phyloP scores from a whole-genome alignment of 2,113 vertebrate species.

The Mungos mungo region DNA sequence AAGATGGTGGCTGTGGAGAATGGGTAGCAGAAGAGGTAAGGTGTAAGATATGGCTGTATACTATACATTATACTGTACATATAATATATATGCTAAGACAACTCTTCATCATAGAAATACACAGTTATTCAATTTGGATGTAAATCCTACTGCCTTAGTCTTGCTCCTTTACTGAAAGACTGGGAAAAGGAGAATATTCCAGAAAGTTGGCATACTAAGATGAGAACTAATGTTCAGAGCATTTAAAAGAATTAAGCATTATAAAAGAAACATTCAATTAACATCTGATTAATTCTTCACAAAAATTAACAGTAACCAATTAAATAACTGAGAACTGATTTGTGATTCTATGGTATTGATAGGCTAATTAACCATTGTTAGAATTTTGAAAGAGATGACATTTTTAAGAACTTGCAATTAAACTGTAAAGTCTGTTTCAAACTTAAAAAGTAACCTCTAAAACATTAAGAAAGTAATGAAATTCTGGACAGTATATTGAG shows the following conservation, averaged over 20 bases:
- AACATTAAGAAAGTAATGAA: background rate
- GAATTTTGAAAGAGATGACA: background rate
- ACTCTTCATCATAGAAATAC: background rate
- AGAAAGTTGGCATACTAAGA: background rate
- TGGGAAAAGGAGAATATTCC: accelerated
- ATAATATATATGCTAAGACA: background rate
- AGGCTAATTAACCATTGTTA: conserved; percentile 32
- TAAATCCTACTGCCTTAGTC: background rate
- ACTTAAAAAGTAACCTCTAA: background rate
- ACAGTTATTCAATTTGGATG: background rate
- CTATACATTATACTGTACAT: background rate
- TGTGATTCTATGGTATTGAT: background rate
- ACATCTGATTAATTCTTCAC: background rate
- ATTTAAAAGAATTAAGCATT: background rate
- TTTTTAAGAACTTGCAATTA: background rate
- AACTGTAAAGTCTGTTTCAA: background rate
- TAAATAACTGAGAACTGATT: background rate
- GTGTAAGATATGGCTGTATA: accelerated
- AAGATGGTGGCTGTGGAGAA: accelerated
- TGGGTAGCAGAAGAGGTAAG: background rate
- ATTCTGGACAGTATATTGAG: background rate
- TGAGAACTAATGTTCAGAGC: background rate
- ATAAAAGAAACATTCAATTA: background rate
- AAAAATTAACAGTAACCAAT: background rate
- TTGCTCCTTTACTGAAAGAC: background rate